Base-by-base conservation (phyloP, 2,888 invertebrate species). In the Argyresthia goedartella region DNA sequence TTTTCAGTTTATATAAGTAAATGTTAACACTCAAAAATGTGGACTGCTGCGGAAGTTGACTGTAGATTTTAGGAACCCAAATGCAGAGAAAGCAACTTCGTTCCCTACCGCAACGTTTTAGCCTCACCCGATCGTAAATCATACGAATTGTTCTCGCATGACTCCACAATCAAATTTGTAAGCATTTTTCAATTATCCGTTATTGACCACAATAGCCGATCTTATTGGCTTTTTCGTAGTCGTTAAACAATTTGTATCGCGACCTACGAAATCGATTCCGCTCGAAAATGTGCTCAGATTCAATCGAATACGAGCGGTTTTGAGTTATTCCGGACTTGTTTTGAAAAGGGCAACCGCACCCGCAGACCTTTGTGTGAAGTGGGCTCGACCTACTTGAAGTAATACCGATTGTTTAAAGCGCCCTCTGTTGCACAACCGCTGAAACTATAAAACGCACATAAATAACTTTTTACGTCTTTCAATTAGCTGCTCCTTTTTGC, bases 141-240 rank as follows among this genome's bases (percentile, higher is more conserved):
- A 82, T 69, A 66, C 60, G 63, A 70, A 73, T 71, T 69, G 64
- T 67, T 68, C 74, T 69, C 75, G 76, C 73, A 64, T 73, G 69
- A 62, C 70, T 71, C 68, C 70, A 78, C 78, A 81, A 77, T 82
- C 78, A 71, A 78, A 81, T 80, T 81, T 81, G 80, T 78, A 73
- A 80, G 73, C 71, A 69, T 81, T 82, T 81, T 84, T 81, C 81
- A 82, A 84, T 85, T 82, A 82, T 78, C 68, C 77, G 73, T 78
- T 72, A 81, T 81, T 82, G 81, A 81, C 81, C 81, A 81, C 81
- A 82, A 81, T 79, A 73, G 72, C 55, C 67, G 67, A 69, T 71
- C 70, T 73, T 74, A 76, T 80, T 79, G 75, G 73, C 69, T 76
- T 77, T 81, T 81, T 81, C 69, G 68, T 55, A 64, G 67, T 70